A percentile compares a stretch with the other conserved stretches of the same genome.
phyloP scores from a whole-genome alignment of 1,140 invertebrate species.

The Geopemphigus sp. region DNA sequence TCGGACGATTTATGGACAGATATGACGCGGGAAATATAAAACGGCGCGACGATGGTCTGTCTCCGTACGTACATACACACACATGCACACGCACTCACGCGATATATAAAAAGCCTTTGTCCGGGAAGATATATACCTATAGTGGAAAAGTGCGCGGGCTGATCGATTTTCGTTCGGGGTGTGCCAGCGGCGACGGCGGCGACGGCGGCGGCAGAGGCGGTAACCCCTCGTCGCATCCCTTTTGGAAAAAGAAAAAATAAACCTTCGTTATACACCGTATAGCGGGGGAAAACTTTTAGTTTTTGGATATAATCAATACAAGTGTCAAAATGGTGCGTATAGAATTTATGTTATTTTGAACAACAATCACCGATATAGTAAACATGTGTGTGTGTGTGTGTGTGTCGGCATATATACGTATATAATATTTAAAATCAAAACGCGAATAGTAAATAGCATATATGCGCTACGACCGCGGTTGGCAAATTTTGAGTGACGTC shows the following conservation, averaged over 20 bases:
- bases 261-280: neutral
- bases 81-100: too few species aligned
- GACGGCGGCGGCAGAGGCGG: neutral
- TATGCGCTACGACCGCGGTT: too few species aligned
- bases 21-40: neutral
- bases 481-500: too few species aligned
- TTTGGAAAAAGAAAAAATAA: conserved; percentile 17
- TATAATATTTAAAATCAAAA: too few species aligned
- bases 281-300: conserved; percentile 16
- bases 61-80: neutral
- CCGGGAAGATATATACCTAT: conserved; percentile 4
- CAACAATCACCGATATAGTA: conserved; percentile 19
- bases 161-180: conserved; percentile 41
- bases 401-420: too few species aligned
- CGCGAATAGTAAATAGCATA: too few species aligned
- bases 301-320: conserved; percentile 44
- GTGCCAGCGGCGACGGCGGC: neutral
- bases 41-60: neutral
- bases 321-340: conserved; percentile 34
- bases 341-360: conserved; percentile 20
- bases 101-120: conserved; percentile 23
- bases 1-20: neutral
- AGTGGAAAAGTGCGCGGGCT: conserved; percentile 9
- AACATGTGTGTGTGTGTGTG: too few species aligned
- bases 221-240: conserved; percentile 40